Evolutionary conservation across 2,888 invertebrate species (phyloP), one percentile per base, ranked within the genome.

Genomic region (Ectropis crepuscularia): DNA sequence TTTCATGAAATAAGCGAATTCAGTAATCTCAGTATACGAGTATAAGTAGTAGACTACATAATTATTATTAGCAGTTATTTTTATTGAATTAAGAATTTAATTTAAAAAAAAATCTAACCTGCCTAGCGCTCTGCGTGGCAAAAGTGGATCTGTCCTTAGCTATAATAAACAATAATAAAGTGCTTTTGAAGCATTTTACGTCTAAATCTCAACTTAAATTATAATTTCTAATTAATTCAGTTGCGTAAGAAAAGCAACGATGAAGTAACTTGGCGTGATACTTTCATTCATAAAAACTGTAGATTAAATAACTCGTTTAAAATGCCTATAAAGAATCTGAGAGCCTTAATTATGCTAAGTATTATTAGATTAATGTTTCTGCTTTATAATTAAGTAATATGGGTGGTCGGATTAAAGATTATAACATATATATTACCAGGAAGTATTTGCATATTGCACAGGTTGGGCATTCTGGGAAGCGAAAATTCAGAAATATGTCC

Each of bases 181-280:
- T 28, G 16, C 16, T 28, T 28, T 28, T 28, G 16, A 28, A 28
- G 16, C 16, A 28, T 28, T 41, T 5, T 67, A 57, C 57, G 54
- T 63, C 6, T 64, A 49, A 46, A 59, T 55, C 47, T 63, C 46
- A 58, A 49, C 53, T 55, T 48, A 68, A 66, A 67, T 69, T 68
- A 65, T 53, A 64, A 63, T 63, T 61, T 65, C 48, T 60, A 71
- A 69, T 69, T 69, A 62, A 66, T 59, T 57, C 65, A 48, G 59
- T 71, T 71, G 55, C 57, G 55, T 41, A 69, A 71, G 57, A 45
- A 48, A 42, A 54, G 53, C 55, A 61, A 61, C 63, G 58, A 58
- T 69, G 68, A 65, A 66, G 69, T 65, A 69, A 71, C 67, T 54
- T 50, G 38, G 60, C 53, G 67, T 63, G 60, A 57, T 63, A 65